phyloP scores from a whole-genome alignment of 2,797 vertebrate genomes.

The Typhlichthys eigenmanni region DNA sequence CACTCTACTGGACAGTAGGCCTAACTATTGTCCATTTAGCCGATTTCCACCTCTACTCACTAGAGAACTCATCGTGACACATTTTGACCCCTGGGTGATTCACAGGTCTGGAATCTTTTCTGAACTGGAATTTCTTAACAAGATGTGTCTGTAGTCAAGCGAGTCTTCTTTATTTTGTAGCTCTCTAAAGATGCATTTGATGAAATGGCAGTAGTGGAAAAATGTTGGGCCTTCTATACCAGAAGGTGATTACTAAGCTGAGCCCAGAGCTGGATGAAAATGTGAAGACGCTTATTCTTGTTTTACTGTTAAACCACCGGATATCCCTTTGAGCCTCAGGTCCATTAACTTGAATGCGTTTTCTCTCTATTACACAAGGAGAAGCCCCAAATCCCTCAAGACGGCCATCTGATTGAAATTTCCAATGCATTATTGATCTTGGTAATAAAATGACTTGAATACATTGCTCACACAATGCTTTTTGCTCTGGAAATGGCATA shows the following conservation, averaged over 20 bases:
- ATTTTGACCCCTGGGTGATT: too few relatives aligned
- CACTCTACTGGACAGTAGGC: too few relatives aligned
- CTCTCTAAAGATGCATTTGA: neutral
- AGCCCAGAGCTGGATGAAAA: neutral
- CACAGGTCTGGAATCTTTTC: too few relatives aligned
- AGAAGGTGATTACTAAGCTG: neutral
- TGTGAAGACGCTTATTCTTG: constrained; percentile 9
- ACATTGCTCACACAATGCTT: constrained; percentile 11
- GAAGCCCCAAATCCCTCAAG: constrained; percentile 13
- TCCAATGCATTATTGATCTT: constrained; percentile 6
- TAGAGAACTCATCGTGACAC: too few relatives aligned
- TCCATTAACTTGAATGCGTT: constrained; percentile 27
- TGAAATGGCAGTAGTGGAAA: constrained; percentile 7
- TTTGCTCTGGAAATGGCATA: neutral
- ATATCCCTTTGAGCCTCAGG: neutral
- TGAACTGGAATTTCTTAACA: too few relatives aligned
- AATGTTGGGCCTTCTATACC: neutral
- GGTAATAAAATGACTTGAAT: neutral
- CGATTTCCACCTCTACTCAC: too few relatives aligned
- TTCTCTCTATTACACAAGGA: neutral
- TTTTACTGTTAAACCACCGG: constrained; percentile 2
- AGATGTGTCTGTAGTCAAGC: too few relatives aligned
- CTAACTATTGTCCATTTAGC: too few relatives aligned
- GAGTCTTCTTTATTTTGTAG: neutral
- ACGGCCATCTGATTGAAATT: neutral